phyloP scores from a whole-genome alignment of 2,797 vertebrate species.

The Bothrops alternatus region DNA sequence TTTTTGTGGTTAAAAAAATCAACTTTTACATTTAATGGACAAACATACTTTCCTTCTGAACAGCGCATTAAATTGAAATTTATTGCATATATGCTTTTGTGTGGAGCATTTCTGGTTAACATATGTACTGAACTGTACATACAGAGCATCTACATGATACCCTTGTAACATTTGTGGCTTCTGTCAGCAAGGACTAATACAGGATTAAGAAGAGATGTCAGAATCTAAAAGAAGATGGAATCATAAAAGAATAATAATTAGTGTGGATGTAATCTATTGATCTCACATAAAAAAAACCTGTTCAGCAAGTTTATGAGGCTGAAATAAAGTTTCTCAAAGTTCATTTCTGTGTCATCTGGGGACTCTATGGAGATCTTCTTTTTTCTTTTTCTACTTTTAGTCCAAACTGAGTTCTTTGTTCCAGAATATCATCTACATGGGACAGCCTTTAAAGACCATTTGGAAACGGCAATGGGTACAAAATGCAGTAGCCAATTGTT shows the following conservation, averaged over 20 bases:
- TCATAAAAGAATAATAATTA: background rate
- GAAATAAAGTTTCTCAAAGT: background rate
- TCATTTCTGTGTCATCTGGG: background rate
- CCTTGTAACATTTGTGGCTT: background rate
- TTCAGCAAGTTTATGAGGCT: background rate
- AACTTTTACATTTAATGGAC: background rate
- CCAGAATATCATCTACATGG: background rate
- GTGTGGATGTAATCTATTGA: background rate
- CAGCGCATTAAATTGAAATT: background rate
- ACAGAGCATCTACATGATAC: background rate
- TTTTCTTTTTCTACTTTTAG: background rate
- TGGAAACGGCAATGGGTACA: background rate
- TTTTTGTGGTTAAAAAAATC: background rate
- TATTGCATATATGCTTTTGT: background rate
- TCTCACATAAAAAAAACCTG: background rate
- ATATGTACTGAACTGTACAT: background rate
- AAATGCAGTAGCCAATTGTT: background rate
- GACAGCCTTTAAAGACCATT: background rate
- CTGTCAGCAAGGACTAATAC: background rate
- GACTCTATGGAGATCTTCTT: background rate
- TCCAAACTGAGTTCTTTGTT: background rate
- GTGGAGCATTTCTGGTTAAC: background rate
- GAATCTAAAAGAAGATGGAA: background rate
- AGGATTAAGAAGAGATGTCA: background rate
- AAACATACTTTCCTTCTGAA: background rate